Base-by-base conservation (phyloP, 1,140 invertebrate genomes). In the Ctenoplectra terminalis region DNA sequence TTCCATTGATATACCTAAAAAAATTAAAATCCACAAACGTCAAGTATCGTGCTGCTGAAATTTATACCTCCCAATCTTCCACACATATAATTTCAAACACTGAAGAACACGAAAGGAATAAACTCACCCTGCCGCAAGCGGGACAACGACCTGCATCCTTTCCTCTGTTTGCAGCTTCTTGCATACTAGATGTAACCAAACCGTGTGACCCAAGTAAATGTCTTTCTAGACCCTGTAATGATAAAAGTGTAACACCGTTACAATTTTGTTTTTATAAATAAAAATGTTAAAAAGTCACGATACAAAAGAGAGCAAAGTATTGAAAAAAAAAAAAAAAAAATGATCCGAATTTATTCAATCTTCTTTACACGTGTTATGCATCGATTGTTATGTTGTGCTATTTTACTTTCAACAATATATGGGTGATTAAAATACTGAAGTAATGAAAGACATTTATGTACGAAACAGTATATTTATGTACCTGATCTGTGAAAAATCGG, bases 141-240 rank as follows among this genome's bases (percentile, higher is more conserved):
- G 98, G 98, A 95, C 98, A 99, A 82, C 98, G 95, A 60, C 98
- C 98, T 61, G 97, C 97, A 94, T 99, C 98, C 93, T 98, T 98
- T 85, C 98, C 98, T 92, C 97, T 98, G 91, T 99, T 98, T 61
- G 98, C 98, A 60, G 98, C 98, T 91, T 98, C 98, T 92, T 99
- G 97, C 97, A 99, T 98, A 89, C 98, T 98, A 67, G 97, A 98
- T 54, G 98, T 99, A 26, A 99, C 98, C 52, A 99, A 95, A 56
- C 98, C 98, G 92, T 99, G 98, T 71, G 97, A 97, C 73, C 98
- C 98, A 61, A 99, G 94, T 84, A 99, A 95, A 95, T 99, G 98
- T 89, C 98, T 94, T 93, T 99, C 98, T 48, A 99, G 92, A 29
- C 98, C 98, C 95, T 98, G 94, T 69, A n/a, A 61, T 29, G 40